phyloP scores from a whole-genome alignment of 2,113 vertebrate genomes.

The Collichthys lucidus region DNA sequence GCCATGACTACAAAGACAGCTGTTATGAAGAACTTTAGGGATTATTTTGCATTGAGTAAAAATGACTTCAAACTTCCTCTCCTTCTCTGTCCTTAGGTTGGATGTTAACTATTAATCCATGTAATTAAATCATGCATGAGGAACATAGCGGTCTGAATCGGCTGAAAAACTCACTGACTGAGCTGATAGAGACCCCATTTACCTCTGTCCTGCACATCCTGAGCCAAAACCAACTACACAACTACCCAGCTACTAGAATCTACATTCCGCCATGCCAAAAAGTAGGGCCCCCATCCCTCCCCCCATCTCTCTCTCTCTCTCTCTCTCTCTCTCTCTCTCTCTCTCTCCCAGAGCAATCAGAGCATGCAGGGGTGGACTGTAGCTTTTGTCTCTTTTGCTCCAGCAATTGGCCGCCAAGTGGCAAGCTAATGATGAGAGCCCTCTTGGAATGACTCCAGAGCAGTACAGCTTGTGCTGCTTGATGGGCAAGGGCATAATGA shows the following conservation, averaged over 20 bases:
- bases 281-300: constrained; percentile 70
- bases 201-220: constrained; percentile 65
- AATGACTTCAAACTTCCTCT: constrained; percentile 15
- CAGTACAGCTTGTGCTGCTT: constrained; percentile 67
- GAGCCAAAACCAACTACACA: constrained; percentile 75
- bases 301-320: constrained; percentile 22
- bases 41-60: constrained; percentile 27
- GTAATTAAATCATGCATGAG: constrained; percentile 52
- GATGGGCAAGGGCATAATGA: constrained; percentile 76
- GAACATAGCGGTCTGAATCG: constrained; percentile 39
- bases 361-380: constrained; percentile 83
- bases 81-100: constrained; percentile 3
- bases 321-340: constrained; percentile 40
- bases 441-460: constrained; percentile 69
- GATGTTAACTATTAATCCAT: constrained; percentile 28
- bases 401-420: constrained; percentile 84
- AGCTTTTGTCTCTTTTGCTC: constrained; percentile 81
- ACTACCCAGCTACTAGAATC: constrained; percentile 68
- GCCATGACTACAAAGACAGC: constrained; percentile 58
- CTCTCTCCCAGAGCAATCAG: constrained; percentile 79
- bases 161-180: constrained; percentile 37
- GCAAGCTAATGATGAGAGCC: constrained; percentile 84
- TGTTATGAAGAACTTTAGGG: constrained; percentile 39
- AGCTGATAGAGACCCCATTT: constrained; percentile 71
- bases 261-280: constrained; percentile 69